A percentile compares a stretch with the other conserved stretches of the same genome.
These are phyloP conservation scores for Troides oblongomaculatus DNA, from an alignment of 2,888 invertebrate genomes.

Conservation along the genomic window DNA sequence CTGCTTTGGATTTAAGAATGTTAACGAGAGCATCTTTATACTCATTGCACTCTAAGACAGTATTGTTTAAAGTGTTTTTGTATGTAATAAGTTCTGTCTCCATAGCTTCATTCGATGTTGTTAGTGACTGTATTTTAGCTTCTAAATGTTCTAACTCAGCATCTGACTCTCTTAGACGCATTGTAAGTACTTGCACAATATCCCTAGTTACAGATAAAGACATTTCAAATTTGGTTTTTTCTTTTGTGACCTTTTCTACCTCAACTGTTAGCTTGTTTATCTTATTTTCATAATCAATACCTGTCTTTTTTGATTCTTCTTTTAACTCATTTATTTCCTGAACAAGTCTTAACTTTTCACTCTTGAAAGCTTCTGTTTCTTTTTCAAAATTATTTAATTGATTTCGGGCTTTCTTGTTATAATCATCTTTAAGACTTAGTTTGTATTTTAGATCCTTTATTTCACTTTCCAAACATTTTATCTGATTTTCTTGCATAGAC, in stretches of 20 bases:
- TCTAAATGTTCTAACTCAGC: conserved; percentile 79
- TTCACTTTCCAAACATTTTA: conserved; percentile 60
- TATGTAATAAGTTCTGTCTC: conserved; percentile 60
- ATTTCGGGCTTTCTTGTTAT: conserved; percentile 50
- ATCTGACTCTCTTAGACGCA: conserved; percentile 80
- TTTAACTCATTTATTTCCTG: conserved; percentile 57
- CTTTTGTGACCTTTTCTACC: conserved; percentile 66
- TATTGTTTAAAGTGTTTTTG: conserved; percentile 61
- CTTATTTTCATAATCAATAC: conserved; percentile 67
- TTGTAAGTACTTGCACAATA: conserved; percentile 80
- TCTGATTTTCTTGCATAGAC: conserved; percentile 56
- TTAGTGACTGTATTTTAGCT: conserved; percentile 57
- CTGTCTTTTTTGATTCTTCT: conserved; percentile 60
- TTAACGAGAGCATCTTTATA: conserved; percentile 73
- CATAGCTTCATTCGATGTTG: conserved; percentile 56
- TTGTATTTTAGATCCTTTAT: conserved; percentile 57
- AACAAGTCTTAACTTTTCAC: conserved; percentile 49
- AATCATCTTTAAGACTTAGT: conserved; percentile 53
- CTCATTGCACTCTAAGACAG: conserved; percentile 66
- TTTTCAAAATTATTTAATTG: conserved; percentile 55
- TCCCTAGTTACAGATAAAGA: conserved; percentile 80
- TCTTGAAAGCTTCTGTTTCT: conserved; percentile 51
- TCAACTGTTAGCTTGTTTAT: conserved; percentile 67
- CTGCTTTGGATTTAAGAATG: conserved; percentile 71
- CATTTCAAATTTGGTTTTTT: conserved; percentile 79